These are phyloP conservation scores for Erethizon dorsatum DNA, from an alignment of 2,797 vertebrate species.

Conservation along the genomic window DNA sequence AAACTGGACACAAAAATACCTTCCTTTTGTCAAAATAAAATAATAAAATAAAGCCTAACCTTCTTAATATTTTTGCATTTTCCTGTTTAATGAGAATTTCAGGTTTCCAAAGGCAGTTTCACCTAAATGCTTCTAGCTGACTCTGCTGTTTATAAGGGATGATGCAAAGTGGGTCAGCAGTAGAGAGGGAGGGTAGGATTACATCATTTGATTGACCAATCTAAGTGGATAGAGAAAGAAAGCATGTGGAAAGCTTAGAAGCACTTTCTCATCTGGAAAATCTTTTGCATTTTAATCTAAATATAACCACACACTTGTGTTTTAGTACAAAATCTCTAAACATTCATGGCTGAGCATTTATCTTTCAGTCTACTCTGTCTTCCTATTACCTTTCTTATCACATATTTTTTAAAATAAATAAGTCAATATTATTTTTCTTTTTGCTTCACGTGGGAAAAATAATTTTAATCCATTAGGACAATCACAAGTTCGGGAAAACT, in stretches of 20 bases:
- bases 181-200: neutral
- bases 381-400: neutral
- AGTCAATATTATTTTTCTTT: neutral
- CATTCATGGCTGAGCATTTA: neutral
- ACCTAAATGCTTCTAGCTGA: conserved; percentile 34
- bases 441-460: neutral
- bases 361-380: neutral
- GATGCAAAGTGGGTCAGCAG: neutral
- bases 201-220: neutral
- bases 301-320: neutral
- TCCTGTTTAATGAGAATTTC: conserved; percentile 2
- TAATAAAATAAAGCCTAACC: neutral
- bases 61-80: conserved; percentile 7
- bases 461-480: neutral
- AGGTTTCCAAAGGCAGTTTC: neutral
- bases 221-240: conserved; percentile 7
- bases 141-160: conserved; percentile 34
- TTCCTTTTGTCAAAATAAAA: neutral
- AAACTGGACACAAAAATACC: neutral
- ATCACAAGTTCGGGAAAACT: neutral
- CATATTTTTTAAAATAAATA: neutral
- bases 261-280: conserved; percentile 1
- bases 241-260: neutral
- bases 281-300: conserved; percentile 45
- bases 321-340: conserved; percentile 25